These are phyloP conservation scores for Ornithorhynchus anatinus DNA, from an alignment of 2,113 vertebrate species.

Conservation along the genomic window DNA sequence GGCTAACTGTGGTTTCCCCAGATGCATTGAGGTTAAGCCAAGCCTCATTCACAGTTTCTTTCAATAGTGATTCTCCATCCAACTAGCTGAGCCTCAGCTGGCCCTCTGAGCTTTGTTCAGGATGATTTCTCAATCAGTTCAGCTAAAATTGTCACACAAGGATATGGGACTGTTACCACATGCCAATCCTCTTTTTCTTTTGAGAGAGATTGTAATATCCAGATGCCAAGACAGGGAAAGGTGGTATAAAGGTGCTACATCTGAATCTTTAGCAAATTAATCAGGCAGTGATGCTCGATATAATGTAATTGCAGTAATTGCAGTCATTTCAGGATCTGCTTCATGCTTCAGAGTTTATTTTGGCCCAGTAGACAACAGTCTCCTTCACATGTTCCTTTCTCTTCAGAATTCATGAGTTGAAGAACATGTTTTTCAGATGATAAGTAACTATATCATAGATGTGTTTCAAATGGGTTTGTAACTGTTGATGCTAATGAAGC, in stretches of 20 bases:
- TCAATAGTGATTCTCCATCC: conserved; percentile 5
- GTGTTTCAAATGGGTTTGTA: no score
- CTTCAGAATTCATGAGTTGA: background rate
- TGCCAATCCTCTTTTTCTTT: background rate
- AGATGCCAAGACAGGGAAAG: background rate
- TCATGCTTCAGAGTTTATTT: background rate
- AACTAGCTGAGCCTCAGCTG: conserved; percentile 27
- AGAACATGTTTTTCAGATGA: background rate
- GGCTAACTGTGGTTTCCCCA: conserved; percentile 26
- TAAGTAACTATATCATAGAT: no score
- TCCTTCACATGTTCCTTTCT: fast-evolving
- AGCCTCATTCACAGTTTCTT: background rate
- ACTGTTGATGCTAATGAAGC: no score
- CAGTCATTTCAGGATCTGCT: background rate
- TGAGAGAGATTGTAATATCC: background rate
- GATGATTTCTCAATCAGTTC: fast-evolving
- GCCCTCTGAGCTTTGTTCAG: background rate
- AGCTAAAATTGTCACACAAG: background rate
- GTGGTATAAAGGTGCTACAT: background rate
- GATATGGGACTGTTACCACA: background rate
- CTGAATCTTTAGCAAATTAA: conserved; percentile 5
- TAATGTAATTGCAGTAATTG: no score
- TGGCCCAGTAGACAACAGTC: background rate
- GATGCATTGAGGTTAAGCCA: conserved; percentile 19
- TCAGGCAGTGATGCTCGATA: background rate